phyloP scores from a whole-genome alignment of 2,888 invertebrate genomes.

The Tetragonula carbonaria region DNA sequence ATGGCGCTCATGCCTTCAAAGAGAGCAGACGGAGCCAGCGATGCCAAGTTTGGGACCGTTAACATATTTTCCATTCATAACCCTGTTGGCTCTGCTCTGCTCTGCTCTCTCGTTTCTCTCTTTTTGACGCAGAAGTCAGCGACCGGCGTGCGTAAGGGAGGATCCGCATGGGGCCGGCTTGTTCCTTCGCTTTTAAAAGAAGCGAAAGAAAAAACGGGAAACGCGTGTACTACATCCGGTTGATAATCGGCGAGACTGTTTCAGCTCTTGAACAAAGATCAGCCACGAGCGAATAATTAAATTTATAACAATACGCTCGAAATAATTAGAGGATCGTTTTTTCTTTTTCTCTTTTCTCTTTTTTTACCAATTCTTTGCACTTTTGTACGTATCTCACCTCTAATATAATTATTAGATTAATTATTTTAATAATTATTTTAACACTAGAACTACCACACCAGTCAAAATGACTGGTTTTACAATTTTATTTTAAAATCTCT shows the following conservation, averaged over 20 bases:
- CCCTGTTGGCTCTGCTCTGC: conserved; percentile 30
- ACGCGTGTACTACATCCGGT: conserved; percentile 33
- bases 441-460: no score
- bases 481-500: no score
- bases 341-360: no score
- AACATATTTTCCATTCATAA: conserved; percentile 75
- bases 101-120: conserved; percentile 48
- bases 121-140: conserved; percentile 65
- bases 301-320: no score
- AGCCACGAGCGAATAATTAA: neutral
- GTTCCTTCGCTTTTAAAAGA: conserved; percentile 34
- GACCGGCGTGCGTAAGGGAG: conserved; percentile 67
- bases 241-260: conserved; percentile 21
- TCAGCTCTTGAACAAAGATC: neutral
- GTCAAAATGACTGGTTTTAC: no score
- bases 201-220: conserved; percentile 1
- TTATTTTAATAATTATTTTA: no score
- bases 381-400: no score
- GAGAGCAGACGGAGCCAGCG: conserved; percentile 35
- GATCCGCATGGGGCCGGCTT: conserved; percentile 44
- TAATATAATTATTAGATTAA: no score
- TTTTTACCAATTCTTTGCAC: no score
- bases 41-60: conserved; percentile 69
- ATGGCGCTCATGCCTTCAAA: neutral
- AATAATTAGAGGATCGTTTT: no score